phyloP scores from a whole-genome alignment of 2,113 vertebrate species.

The Romanogobio albipinnatus region DNA sequence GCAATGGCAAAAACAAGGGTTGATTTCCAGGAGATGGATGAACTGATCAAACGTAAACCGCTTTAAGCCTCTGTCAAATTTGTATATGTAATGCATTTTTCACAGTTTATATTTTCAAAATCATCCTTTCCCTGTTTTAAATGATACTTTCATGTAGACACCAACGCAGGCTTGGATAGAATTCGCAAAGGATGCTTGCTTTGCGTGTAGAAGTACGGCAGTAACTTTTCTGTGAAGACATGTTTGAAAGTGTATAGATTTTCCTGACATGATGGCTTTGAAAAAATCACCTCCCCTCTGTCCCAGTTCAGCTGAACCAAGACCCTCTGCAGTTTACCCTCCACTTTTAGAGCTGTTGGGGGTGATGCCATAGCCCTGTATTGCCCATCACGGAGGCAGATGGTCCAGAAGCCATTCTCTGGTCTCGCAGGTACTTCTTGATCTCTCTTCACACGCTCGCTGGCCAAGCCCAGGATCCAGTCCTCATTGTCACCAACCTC shows the following conservation, averaged over 20 bases:
- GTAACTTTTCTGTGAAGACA: conserved; percentile 66
- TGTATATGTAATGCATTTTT: background rate
- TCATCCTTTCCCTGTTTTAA: background rate
- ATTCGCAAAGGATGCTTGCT: conserved; percentile 67
- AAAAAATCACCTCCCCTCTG: conserved; percentile 69
- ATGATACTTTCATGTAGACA: conserved; percentile 52
- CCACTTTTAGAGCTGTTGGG: conserved; percentile 57
- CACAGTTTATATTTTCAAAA: background rate
- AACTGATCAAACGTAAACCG: background rate
- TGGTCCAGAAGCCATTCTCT: conserved; percentile 78
- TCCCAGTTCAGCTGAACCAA: conserved; percentile 72
- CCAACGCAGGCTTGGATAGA: conserved; percentile 65
- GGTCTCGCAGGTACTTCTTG: conserved; percentile 67
- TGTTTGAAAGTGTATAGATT: conserved; percentile 67
- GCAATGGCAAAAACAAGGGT: background rate
- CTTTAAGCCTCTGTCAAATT: background rate
- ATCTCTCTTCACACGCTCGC: conserved; percentile 64
- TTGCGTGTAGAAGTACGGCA: conserved; percentile 77
- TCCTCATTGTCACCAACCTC: conserved; percentile 73
- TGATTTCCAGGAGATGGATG: background rate
- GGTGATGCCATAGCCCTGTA: conserved; percentile 73
- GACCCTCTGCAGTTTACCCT: conserved; percentile 62
- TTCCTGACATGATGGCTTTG: conserved; percentile 55
- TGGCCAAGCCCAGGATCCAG: conserved; percentile 76
- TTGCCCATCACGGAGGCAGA: conserved; percentile 71